A percentile compares a stretch with the other conserved stretches of the same genome.
These are phyloP conservation scores for Copsychus sechellarum DNA, from an alignment of 2,113 vertebrate genomes.

Conservation along the genomic window DNA sequence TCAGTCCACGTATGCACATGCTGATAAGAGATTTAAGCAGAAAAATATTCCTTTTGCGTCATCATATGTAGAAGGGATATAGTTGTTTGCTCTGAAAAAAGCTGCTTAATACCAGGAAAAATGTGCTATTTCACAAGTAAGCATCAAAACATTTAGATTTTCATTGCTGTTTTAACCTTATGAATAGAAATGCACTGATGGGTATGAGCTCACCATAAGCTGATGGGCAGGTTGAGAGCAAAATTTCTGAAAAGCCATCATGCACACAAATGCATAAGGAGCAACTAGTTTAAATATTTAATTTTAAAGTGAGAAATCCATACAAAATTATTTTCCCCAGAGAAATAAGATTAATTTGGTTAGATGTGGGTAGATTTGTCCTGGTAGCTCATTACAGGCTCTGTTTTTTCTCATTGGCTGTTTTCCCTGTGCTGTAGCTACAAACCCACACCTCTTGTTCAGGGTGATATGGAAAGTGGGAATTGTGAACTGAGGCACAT, in stretches of 20 bases:
- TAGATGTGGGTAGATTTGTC: background rate
- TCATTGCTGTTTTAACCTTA: background rate
- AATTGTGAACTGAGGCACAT: background rate
- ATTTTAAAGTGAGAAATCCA: background rate
- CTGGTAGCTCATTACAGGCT: background rate
- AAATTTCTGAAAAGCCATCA: background rate
- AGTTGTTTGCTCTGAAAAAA: background rate
- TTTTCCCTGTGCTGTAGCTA: background rate
- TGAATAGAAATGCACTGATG: background rate
- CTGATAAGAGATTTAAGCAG: conserved; percentile 43
- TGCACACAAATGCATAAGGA: background rate
- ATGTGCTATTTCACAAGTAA: background rate
- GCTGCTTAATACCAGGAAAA: background rate
- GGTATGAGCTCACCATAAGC: background rate
- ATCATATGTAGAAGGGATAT: background rate
- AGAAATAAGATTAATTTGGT: background rate
- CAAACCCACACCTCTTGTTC: background rate
- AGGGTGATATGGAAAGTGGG: background rate
- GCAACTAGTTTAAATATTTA: background rate
- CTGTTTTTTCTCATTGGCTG: background rate
- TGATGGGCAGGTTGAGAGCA: background rate
- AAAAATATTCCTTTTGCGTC: background rate
- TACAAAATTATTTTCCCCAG: background rate
- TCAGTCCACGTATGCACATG: conserved; percentile 31
- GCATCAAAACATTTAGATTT: background rate